phyloP scores from a whole-genome alignment of 2,113 vertebrate species.

The Catharus bicknelli region DNA sequence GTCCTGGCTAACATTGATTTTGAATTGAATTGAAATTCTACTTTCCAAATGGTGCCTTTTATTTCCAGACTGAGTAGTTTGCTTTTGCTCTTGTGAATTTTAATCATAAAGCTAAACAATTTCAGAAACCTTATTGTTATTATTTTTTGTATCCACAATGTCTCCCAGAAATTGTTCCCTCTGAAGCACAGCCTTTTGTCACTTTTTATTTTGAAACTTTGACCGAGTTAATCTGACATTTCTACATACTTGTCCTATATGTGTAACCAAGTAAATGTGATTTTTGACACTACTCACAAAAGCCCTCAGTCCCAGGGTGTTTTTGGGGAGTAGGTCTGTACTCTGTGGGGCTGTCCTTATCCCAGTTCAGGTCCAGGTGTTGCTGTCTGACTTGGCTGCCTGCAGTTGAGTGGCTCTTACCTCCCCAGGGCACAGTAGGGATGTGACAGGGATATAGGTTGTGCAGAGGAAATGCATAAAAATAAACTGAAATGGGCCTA shows the following conservation, averaged over 20 bases:
- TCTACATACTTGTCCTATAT: neutral
- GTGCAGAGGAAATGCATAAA: neutral
- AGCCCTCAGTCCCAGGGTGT: accelerated
- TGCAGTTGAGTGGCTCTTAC: neutral
- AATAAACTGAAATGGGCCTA: neutral
- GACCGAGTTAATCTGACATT: neutral
- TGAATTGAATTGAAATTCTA: neutral
- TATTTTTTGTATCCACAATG: neutral
- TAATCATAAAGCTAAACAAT: neutral
- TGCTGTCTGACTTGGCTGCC: neutral
- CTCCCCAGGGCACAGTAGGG: neutral
- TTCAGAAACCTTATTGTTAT: neutral
- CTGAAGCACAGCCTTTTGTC: neutral
- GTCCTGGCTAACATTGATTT: neutral
- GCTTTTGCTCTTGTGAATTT: neutral
- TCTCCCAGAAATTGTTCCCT: neutral
- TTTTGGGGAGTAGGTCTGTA: neutral
- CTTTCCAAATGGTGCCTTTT: neutral
- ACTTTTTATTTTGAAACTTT: neutral
- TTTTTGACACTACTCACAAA: neutral
- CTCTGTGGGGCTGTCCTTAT: neutral
- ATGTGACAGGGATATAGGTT: neutral
- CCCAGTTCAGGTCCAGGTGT: neutral
- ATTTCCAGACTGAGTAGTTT: neutral
- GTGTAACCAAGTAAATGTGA: neutral